Conservation (phyloP, 92 coral and sea anemone genomes). For the Heliopora coerulea region DNA sequence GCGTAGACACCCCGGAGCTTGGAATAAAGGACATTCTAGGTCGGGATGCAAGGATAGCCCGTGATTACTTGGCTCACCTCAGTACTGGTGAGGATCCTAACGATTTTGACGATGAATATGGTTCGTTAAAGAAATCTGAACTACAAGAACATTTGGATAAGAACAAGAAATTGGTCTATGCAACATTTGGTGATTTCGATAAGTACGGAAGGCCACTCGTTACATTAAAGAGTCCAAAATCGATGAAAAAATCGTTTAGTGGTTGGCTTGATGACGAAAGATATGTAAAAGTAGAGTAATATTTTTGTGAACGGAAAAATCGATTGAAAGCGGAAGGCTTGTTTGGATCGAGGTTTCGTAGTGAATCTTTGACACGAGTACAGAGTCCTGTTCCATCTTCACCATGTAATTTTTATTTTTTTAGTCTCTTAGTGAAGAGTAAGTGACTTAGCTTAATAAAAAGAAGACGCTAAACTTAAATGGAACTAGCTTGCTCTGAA, state of each 20-base stretch:
- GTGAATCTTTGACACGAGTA: no score
- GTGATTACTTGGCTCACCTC: neutral
- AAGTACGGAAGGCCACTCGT: conserved; percentile 5
- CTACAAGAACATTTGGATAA: neutral
- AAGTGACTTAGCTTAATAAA: no score
- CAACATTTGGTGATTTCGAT: conserved; percentile 2
- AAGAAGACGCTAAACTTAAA: no score
- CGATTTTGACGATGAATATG: neutral
- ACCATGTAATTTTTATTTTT: no score
- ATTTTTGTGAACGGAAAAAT: no score
- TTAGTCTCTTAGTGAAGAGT: no score
- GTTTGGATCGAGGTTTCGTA: no score
- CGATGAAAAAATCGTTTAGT: neutral
- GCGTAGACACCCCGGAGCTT: neutral
- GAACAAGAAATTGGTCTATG: conserved; percentile 5
- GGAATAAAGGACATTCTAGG: neutral
- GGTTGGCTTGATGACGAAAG: neutral
- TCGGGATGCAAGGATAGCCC: neutral
- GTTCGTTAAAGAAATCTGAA: neutral
- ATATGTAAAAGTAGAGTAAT: neutral
- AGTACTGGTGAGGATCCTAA: neutral
- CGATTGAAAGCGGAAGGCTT: no score
- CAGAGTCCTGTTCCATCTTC: no score
- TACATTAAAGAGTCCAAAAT: neutral
- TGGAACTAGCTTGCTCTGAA: no score